phyloP scores from a whole-genome alignment of 2,113 vertebrate species.

The Chaetodon auriga region DNA sequence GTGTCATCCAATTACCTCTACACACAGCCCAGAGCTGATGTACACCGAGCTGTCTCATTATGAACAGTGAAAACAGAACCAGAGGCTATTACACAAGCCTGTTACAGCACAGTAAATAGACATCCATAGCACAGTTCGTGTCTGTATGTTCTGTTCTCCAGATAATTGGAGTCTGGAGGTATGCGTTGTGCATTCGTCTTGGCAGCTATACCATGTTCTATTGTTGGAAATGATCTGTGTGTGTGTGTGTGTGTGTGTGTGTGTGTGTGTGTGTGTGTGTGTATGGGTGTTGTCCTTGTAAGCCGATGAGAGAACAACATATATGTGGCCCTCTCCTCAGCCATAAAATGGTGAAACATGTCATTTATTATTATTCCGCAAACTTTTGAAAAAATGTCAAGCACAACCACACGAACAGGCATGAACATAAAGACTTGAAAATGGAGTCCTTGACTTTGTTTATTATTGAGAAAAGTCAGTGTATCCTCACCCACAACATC shows the following conservation, averaged over 20 bases:
- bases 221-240: background rate
- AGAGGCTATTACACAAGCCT: slow-evolving; percentile 50
- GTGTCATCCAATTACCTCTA: slow-evolving; percentile 65
- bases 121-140: background rate
- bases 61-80: slow-evolving; percentile 61
- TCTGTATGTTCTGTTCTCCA: slow-evolving; percentile 3
- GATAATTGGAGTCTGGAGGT: slow-evolving; percentile 53
- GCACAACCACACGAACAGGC: background rate
- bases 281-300: background rate
- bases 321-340: no score
- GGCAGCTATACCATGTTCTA: slow-evolving; percentile 15
- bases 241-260: background rate
- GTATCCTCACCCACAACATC: background rate
- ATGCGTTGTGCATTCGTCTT: slow-evolving; percentile 20
- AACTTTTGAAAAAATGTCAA: background rate
- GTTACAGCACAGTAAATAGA: slow-evolving; percentile 51
- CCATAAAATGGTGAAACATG: background rate
- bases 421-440: background rate
- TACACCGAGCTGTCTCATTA: slow-evolving; percentile 67
- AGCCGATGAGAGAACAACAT: background rate
- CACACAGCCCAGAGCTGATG: slow-evolving; percentile 52
- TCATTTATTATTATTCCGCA: background rate
- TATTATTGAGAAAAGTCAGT: background rate
- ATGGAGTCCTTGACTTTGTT: background rate
- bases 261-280: slow-evolving; percentile 1